Percentiles rank a stretch among this genome's conserved stretches.
These are phyloP conservation scores for Muscidifurax raptorellus DNA, from an alignment of 1,140 invertebrate genomes.

Conservation along the genomic window DNA sequence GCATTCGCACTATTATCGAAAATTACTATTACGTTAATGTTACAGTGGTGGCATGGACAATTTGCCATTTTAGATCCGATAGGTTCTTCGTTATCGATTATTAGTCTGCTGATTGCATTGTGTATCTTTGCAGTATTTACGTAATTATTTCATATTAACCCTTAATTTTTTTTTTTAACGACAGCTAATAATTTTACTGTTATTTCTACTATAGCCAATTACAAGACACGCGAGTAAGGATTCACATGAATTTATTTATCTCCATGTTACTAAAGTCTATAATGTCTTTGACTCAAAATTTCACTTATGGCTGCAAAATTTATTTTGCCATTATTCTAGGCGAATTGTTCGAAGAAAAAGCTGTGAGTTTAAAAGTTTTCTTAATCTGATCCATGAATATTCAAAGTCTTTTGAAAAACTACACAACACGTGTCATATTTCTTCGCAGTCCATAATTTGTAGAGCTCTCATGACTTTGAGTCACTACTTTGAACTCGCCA, in stretches of 20 bases:
- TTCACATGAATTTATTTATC: constrained; percentile 22
- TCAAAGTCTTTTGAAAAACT: no score
- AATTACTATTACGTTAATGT: not conserved
- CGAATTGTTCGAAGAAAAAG: not conserved
- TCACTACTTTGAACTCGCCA: constrained; percentile 11
- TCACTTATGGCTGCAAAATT: not conserved
- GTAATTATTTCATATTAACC: not conserved
- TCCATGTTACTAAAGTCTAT: not conserved
- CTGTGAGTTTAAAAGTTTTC: not conserved
- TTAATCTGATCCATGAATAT: no score
- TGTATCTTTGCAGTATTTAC: not conserved
- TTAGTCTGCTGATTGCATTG: not conserved
- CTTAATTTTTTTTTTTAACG: not conserved
- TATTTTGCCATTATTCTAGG: not conserved
- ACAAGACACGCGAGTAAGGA: constrained; percentile 6
- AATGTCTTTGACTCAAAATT: constrained; percentile 6
- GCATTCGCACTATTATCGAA: no score
- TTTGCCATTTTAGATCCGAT: not conserved
- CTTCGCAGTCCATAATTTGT: not conserved
- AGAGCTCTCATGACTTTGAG: not conserved
- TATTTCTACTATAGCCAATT: not conserved
- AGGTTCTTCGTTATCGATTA: not conserved
- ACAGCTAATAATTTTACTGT: not conserved
- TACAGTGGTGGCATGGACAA: not conserved
- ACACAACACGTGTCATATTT: no score